Conservation (phyloP, 2,888 invertebrate species). For the Galeopsomyia nigrocyanea region DNA sequence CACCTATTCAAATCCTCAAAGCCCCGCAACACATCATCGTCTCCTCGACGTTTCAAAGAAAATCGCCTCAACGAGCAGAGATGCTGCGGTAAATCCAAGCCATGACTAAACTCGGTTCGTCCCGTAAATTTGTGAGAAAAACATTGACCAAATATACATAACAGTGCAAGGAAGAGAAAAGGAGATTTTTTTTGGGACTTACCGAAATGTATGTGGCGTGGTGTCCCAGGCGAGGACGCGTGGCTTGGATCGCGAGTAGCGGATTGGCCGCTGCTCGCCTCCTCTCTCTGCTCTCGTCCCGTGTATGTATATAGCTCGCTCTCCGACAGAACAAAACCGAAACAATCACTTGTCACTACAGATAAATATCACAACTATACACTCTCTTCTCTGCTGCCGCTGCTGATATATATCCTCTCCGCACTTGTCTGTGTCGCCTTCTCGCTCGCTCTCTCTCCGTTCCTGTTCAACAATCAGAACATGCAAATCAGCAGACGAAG, state of each 20-base stretch:
- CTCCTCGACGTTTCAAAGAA: too few species aligned
- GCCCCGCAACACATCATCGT: too few species aligned
- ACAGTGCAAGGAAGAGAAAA: background rate
- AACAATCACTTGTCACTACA: constrained; percentile 13
- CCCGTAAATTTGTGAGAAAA: too few species aligned
- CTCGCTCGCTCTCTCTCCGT: constrained; percentile 2
- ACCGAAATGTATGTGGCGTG: constrained; percentile 35
- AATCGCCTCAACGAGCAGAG: too few species aligned
- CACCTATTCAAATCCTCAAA: too few species aligned
- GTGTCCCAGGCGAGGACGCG: constrained; percentile 32
- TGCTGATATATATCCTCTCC: constrained; percentile 2
- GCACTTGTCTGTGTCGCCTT: constrained; percentile 4
- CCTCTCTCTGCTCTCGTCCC: constrained; percentile 12
- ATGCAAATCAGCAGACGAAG: constrained; percentile 46
- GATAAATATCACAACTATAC: constrained; percentile 11
- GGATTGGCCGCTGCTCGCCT: constrained; percentile 23
- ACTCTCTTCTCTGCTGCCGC: background rate
- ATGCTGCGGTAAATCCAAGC: too few species aligned
- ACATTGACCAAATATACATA: background rate
- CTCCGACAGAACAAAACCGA: background rate
- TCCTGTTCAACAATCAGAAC: constrained; percentile 50
- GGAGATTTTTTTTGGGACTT: constrained; percentile 5
- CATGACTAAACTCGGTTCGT: too few species aligned
- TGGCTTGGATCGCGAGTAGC: constrained; percentile 8
- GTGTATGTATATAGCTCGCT: background rate